Percentiles rank a stretch among this genome's conserved stretches.
phyloP scores from a whole-genome alignment of 2,888 invertebrate species.

The Lacanobia wlatinum region DNA sequence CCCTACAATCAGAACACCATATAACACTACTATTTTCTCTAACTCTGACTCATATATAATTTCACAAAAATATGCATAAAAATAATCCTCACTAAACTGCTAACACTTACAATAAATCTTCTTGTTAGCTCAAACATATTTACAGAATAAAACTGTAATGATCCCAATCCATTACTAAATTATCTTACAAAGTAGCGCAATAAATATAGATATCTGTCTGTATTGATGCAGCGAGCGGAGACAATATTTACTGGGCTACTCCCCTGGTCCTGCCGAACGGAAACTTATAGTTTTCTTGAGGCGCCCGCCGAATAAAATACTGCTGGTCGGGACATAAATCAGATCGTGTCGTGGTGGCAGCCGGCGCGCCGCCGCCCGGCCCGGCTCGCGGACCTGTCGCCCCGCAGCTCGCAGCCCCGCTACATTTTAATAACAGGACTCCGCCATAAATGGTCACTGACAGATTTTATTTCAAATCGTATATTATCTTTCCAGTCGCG shows the following conservation, averaged over 20 bases:
- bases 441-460: slow-evolving; percentile 88
- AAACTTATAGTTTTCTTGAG: slow-evolving; percentile 91
- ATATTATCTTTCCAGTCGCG: slow-evolving; percentile 83
- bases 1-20: background rate
- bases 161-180: slow-evolving; percentile 89
- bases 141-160: slow-evolving; percentile 78
- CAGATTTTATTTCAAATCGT: slow-evolving; percentile 88
- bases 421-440: slow-evolving; percentile 90
- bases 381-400: slow-evolving; percentile 62
- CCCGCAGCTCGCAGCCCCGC: slow-evolving; percentile 75
- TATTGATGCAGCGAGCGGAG: slow-evolving; percentile 87
- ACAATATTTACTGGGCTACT: slow-evolving; percentile 90
- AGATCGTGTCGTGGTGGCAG: slow-evolving; percentile 86
- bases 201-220: slow-evolving; percentile 89
- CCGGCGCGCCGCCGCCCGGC: slow-evolving; percentile 82
- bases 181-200: slow-evolving; percentile 86
- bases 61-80: background rate
- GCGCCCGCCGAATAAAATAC: slow-evolving; percentile 90
- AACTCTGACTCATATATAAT: background rate
- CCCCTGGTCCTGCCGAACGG: slow-evolving; percentile 89
- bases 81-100: slow-evolving; percentile 34
- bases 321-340: slow-evolving; percentile 89
- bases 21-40: no score
- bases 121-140: slow-evolving; percentile 62
- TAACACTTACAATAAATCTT: slow-evolving; percentile 41